These are phyloP conservation scores for Malurus melanocephalus DNA, from an alignment of 2,113 vertebrate species.

Conservation along the genomic window DNA sequence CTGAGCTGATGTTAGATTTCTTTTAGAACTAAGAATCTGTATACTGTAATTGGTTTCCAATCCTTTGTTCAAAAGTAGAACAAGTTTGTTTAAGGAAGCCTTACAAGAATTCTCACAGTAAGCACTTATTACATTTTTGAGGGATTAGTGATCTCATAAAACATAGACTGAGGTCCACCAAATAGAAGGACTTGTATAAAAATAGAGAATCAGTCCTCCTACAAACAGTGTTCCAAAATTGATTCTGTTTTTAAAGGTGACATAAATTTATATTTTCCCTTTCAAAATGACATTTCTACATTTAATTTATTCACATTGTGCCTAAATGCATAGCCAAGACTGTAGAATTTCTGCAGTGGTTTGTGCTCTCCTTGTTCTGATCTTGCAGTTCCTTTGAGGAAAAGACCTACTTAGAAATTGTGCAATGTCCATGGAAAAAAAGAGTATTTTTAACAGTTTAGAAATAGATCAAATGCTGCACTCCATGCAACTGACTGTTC, in stretches of 20 bases:
- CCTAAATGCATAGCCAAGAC: not conserved
- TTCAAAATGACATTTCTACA: not conserved
- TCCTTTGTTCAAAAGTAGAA: not conserved
- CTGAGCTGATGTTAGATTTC: not conserved
- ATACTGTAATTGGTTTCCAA: not conserved
- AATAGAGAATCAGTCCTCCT: not conserved
- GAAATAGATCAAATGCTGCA: conserved; percentile 40
- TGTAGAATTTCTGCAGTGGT: not conserved
- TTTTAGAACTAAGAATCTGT: not conserved
- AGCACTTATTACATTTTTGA: not conserved
- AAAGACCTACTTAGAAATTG: conserved; percentile 5
- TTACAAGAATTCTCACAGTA: not conserved
- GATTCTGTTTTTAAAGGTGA: not conserved
- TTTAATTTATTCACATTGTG: not conserved
- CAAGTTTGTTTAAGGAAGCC: not conserved
- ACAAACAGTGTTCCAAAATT: not conserved
- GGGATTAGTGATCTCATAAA: not conserved
- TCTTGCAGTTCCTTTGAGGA: not conserved
- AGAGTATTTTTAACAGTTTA: conserved; percentile 29
- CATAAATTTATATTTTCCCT: not conserved
- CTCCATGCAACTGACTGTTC: not conserved
- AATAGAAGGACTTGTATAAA: not conserved
- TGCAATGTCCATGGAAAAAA: not conserved
- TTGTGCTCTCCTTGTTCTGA: not conserved
- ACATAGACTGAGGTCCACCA: not conserved